Conservation (phyloP, 2,113 vertebrate species). For the Cyrtonyx montezumae region DNA sequence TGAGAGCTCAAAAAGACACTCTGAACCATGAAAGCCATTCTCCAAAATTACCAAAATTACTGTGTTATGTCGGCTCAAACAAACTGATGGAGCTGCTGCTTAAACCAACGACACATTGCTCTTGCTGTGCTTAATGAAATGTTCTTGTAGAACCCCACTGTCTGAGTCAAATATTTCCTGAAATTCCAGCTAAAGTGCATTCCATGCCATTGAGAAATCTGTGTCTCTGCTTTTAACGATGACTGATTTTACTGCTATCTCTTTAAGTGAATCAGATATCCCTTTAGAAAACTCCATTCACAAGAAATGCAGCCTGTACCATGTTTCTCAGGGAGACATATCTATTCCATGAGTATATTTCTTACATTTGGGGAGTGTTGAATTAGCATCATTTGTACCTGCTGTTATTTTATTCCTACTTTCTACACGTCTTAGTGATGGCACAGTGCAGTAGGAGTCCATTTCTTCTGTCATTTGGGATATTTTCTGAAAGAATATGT, state of each 20-base stretch:
- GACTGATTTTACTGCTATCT: neutral
- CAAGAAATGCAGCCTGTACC: neutral
- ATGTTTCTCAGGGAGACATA: neutral
- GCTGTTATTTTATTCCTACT: neutral
- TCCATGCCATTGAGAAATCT: neutral
- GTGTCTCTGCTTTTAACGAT: neutral
- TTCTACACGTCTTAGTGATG: neutral
- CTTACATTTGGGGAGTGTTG: neutral
- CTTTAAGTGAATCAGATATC: neutral
- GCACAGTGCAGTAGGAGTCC: neutral
- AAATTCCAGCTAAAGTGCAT: neutral
- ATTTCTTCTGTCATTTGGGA: neutral
- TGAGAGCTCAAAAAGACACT: neutral
- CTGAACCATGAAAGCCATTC: neutral
- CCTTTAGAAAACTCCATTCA: neutral
- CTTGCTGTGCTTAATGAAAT: neutral
- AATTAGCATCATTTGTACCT: neutral
- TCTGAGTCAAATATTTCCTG: neutral
- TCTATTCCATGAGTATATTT: neutral
- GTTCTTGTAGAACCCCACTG: neutral
- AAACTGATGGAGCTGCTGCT: neutral
- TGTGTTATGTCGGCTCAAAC: neutral
- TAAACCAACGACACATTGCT: neutral
- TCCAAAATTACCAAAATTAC: neutral
- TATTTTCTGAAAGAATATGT: neutral